A percentile compares a stretch with the other conserved stretches of the same genome.
These are phyloP conservation scores for Galago senegalensis DNA, from an alignment of 2,797 vertebrate species.

Conservation along the genomic window DNA sequence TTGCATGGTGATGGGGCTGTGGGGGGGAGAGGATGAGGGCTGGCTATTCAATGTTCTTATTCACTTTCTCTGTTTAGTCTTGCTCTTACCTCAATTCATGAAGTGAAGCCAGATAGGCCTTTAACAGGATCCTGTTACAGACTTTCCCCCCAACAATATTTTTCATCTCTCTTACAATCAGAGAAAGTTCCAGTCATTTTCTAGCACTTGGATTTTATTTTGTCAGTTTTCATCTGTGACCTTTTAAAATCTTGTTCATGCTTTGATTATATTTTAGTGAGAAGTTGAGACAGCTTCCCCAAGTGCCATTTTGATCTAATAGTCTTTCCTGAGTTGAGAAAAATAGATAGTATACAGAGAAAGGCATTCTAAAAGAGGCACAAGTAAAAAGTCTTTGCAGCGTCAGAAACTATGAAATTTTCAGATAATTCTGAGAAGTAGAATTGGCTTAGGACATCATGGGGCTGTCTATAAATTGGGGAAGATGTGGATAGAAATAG, in stretches of 20 bases:
- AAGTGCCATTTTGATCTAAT: conserved; percentile 5
- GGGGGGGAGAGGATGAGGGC: neutral
- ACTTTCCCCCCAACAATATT: neutral
- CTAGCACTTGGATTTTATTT: neutral
- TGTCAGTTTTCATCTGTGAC: neutral
- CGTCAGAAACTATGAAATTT: neutral
- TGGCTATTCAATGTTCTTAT: neutral
- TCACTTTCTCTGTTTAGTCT: neutral
- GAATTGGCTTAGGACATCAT: neutral
- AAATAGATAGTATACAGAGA: neutral
- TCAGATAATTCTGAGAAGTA: neutral
- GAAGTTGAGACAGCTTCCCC: neutral
- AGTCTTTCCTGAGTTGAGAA: conserved; percentile 24
- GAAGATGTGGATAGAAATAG: neutral
- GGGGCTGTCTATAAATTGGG: neutral
- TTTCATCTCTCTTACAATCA: neutral
- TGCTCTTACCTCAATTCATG: neutral
- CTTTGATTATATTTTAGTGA: conserved; percentile 14
- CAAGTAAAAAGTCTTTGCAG: neutral
- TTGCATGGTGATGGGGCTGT: neutral
- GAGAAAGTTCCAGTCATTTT: neutral
- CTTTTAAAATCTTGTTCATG: conserved; percentile 17
- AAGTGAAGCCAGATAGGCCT: neutral
- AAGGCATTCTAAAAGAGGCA: neutral
- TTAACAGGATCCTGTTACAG: neutral